Conservation (phyloP, 2,888 invertebrate genomes). For the Yponomeuta sedellus region DNA sequence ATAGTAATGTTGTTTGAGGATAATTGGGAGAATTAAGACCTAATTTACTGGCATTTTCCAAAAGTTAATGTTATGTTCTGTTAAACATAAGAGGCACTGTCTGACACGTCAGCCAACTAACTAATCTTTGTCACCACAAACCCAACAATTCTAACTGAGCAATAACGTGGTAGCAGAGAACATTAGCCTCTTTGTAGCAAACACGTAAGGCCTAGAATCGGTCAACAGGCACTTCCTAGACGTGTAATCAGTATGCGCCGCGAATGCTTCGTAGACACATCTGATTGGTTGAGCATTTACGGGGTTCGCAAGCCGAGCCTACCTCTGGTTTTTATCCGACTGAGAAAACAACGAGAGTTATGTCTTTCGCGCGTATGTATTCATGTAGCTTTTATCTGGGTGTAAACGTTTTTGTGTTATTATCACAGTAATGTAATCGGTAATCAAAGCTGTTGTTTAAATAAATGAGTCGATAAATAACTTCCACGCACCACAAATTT, state of each 20-base stretch:
- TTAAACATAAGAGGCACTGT: not conserved
- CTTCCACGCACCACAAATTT: too few species aligned
- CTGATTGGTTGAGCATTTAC: slow-evolving; percentile 60
- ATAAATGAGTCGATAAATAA: too few species aligned
- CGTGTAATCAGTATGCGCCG: slow-evolving; percentile 56
- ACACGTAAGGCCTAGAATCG: not conserved
- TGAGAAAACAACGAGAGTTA: too few species aligned
- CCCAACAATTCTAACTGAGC: slow-evolving; percentile 1
- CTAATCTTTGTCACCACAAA: slow-evolving; percentile 11
- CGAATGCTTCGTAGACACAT: slow-evolving; percentile 34
- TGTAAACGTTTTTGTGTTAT: too few species aligned
- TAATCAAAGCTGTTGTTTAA: too few species aligned
- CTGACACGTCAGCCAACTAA: slow-evolving; percentile 5
- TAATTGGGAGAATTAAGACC: too few species aligned
- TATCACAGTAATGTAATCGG: too few species aligned
- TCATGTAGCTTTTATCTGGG: too few species aligned
- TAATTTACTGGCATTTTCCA: too few species aligned
- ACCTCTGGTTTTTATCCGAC: too few species aligned
- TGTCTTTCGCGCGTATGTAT: too few species aligned
- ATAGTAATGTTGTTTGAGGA: too few species aligned
- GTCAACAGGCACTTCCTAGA: not conserved
- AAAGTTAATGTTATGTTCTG: not conserved
- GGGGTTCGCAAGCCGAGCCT: slow-evolving; percentile 13
- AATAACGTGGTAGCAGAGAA: not conserved
- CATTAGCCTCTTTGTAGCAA: not conserved